Base-by-base conservation (phyloP, 2,888 invertebrate species). In the Acronicta psi region DNA sequence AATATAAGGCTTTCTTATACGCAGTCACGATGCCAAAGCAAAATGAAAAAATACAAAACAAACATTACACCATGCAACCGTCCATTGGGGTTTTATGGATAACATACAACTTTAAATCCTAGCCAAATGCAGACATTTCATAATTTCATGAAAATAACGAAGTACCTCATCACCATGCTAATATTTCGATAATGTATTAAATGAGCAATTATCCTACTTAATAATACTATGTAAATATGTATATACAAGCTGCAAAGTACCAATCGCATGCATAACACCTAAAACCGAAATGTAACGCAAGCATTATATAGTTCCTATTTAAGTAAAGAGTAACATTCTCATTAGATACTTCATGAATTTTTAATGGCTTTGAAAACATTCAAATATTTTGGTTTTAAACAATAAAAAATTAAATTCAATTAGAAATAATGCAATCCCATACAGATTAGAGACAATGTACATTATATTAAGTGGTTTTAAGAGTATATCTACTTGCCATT, bases 221-320 rank as follows among this genome's bases (percentile, higher is more conserved):
- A 40, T 37, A 50, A 51, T 40, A 56, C 18, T 31, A 29, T 37
- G 29, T 45, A 31, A 62, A 54, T 62, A 63, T 50, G 3, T 29
- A 45, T 66, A 68, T 36, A 63, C 44, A 64, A 41, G 58, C 44
- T 55, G 53, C 50, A 69, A 62, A 68, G 57, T 69, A 63, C 71
- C 67, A 76, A 73, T 52, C 51, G 31, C 86, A 85, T 87, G 86
- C 87, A 80, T 59, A 67, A 65, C 64, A 67, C 69, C 69, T 59
- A 62, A 55, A 69, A 56, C 54, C 69, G 67, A 57, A 61, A 67
- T 55, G 54, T 56, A 64, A 59, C 50, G 64, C 75, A 81, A 77
- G 80, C 83, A 69, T 62, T 60, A 59, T 37, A 31, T 31, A 20
- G 29, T 36, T 53, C 67, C 57, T 75, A 67, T n/a, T 31, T 46